phyloP scores from a whole-genome alignment of 2,113 vertebrate species.

The Poicephalus gulielmi region DNA sequence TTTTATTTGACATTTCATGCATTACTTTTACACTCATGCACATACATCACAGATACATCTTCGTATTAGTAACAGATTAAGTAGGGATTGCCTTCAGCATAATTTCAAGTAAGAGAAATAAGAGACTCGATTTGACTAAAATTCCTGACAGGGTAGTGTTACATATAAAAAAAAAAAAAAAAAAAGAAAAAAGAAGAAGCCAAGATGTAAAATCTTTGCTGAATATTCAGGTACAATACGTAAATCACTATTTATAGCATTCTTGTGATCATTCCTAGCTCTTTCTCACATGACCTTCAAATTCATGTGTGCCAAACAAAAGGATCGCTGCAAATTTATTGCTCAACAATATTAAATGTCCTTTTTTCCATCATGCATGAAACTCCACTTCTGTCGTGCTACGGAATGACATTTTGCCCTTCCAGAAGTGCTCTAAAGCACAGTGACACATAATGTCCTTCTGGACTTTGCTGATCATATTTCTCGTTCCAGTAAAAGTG shows the following conservation, averaged over 20 bases:
- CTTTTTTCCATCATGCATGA: background rate
- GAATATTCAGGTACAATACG: background rate
- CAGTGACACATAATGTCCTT: conserved; percentile 31
- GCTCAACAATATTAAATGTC: conserved; percentile 17
- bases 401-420: conserved; percentile 3
- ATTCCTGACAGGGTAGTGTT: background rate
- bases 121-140: background rate
- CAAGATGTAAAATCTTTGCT: background rate
- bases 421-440: conserved; percentile 1
- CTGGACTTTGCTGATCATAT: conserved; percentile 50
- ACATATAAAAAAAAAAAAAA: background rate
- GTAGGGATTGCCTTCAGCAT: background rate
- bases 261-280: background rate
- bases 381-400: background rate
- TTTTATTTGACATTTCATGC: background rate
- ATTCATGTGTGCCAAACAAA: background rate
- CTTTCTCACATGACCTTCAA: conserved; percentile 2
- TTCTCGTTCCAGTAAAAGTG: background rate
- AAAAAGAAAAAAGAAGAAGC: background rate
- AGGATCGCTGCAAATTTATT: background rate
- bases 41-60: background rate
- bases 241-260: background rate
- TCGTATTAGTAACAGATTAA: background rate
- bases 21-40: background rate
- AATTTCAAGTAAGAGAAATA: background rate